Percentiles rank a stretch among this genome's conserved stretches.
These are phyloP conservation scores for Drosophila anomelani DNA, from an alignment of 2,888 invertebrate species.

Conservation along the genomic window DNA sequence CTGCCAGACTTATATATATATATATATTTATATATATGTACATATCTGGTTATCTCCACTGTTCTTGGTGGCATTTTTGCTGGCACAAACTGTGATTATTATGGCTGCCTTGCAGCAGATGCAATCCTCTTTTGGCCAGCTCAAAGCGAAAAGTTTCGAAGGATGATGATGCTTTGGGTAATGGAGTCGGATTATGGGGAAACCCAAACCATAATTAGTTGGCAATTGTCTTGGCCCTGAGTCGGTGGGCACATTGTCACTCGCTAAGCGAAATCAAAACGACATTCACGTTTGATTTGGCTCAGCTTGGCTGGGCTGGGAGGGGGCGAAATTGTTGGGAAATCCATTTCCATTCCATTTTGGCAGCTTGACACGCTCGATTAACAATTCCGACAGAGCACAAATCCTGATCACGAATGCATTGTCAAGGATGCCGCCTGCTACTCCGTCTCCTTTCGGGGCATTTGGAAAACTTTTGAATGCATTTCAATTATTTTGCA, in stretches of 20 bases:
- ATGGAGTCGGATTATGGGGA: constrained; percentile 11
- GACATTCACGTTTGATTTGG: constrained; percentile 9
- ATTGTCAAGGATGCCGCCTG: constrained; percentile 21
- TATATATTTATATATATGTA: not conserved
- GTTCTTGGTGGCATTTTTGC: not conserved
- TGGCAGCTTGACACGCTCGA: constrained; percentile 34
- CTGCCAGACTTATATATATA: not conserved
- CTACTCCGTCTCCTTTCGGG: constrained; percentile 12
- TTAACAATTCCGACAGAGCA: constrained; percentile 32
- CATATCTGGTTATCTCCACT: not conserved
- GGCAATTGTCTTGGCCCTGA: constrained; percentile 28
- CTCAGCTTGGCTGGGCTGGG: not conserved
- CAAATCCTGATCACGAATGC: constrained; percentile 44
- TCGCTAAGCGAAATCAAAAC: not conserved
- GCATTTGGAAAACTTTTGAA: constrained; percentile 37
- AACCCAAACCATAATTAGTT: constrained; percentile 26
- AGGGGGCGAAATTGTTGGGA: constrained; percentile 4
- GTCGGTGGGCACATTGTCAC: constrained; percentile 5
- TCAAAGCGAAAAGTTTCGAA: constrained; percentile 10
- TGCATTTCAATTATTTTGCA: constrained; percentile 46
- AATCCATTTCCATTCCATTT: constrained; percentile 35
- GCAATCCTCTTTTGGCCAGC: constrained; percentile 20
- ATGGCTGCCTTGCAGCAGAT: constrained; percentile 37
- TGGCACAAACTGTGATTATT: constrained; percentile 23
- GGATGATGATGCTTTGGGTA: not conserved